These are phyloP conservation scores for Flexamia atlantica DNA, from an alignment of 2,888 invertebrate genomes.

Conservation along the genomic window DNA sequence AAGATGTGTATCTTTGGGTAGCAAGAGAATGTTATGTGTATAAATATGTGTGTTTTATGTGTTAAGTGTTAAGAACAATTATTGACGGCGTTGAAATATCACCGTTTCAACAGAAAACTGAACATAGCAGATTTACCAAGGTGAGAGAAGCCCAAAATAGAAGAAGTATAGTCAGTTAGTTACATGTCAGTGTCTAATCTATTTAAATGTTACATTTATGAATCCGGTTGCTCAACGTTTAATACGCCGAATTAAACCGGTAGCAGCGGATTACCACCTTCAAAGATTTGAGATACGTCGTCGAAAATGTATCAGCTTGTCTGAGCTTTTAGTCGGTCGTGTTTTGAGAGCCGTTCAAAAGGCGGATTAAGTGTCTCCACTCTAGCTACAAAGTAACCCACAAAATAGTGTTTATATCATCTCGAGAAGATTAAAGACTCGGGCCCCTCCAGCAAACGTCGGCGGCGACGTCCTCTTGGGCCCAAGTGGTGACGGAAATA, in stretches of 20 bases:
- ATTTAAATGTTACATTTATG: too few species aligned
- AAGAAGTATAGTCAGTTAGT: too few species aligned
- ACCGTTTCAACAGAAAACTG: too few species aligned
- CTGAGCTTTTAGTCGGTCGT: background rate
- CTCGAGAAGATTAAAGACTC: slow-evolving; percentile 46
- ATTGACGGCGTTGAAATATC: too few species aligned
- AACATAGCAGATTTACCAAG: too few species aligned
- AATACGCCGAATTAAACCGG: slow-evolving; percentile 23
- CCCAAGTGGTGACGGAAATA: background rate
- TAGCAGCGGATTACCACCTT: background rate
- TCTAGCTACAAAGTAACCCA: background rate
- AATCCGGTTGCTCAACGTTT: too few species aligned
- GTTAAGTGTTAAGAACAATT: too few species aligned
- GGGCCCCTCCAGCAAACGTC: background rate
- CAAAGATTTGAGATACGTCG: background rate
- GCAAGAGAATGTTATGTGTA: too few species aligned
- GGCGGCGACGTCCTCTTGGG: background rate
- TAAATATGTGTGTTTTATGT: too few species aligned
- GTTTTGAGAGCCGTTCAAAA: background rate
- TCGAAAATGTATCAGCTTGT: background rate
- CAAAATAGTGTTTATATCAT: slow-evolving; percentile 28
- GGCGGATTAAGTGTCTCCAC: slow-evolving; percentile 39
- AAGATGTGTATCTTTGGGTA: too few species aligned
- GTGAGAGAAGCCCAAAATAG: too few species aligned
- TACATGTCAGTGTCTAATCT: too few species aligned